Evolutionary conservation across 2,888 invertebrate genomes (phyloP).

Genomic region (Hydraecia micacea): DNA sequence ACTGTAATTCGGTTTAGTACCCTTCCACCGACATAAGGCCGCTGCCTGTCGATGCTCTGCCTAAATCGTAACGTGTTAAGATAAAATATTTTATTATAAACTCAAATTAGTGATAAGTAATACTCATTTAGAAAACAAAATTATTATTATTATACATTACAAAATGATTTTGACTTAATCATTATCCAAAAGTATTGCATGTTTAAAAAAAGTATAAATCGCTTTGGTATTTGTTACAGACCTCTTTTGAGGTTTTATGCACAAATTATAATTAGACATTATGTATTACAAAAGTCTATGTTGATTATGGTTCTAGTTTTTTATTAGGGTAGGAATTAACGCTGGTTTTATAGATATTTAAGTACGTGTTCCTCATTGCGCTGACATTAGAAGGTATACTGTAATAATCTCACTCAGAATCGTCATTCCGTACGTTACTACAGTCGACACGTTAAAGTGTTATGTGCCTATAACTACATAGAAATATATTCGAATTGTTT

Average conservation of each 20-base stretch:
- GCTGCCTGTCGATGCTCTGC: constrained; percentile 22
- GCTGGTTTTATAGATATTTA: constrained; percentile 58
- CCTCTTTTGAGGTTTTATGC: constrained; percentile 63
- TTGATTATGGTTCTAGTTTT: constrained; percentile 59
- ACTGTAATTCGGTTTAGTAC: constrained; percentile 22
- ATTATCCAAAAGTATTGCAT: constrained; percentile 54
- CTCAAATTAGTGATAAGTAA: constrained; percentile 67
- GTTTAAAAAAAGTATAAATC: constrained; percentile 45
- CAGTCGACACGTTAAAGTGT: constrained; percentile 28
- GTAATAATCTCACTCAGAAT: constrained; percentile 57
- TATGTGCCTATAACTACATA: constrained; percentile 59
- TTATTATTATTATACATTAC: constrained; percentile 54
- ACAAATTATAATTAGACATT: constrained; percentile 60
- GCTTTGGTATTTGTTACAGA: constrained; percentile 60
- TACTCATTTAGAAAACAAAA: constrained; percentile 67
- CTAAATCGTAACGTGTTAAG: constrained; percentile 51
- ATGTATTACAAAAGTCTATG: constrained; percentile 51
- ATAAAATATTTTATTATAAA: constrained; percentile 62
- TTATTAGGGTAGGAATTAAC: constrained; percentile 46
- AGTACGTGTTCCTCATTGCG: constrained; percentile 49
- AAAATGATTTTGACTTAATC: constrained; percentile 53
- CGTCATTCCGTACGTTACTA: constrained; percentile 51
- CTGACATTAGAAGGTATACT: constrained; percentile 30
- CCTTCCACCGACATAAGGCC: constrained; percentile 24
- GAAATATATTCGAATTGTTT: constrained; percentile 45